phyloP scores from a whole-genome alignment of 2,113 vertebrate species.

The Coptodon rendalli region DNA sequence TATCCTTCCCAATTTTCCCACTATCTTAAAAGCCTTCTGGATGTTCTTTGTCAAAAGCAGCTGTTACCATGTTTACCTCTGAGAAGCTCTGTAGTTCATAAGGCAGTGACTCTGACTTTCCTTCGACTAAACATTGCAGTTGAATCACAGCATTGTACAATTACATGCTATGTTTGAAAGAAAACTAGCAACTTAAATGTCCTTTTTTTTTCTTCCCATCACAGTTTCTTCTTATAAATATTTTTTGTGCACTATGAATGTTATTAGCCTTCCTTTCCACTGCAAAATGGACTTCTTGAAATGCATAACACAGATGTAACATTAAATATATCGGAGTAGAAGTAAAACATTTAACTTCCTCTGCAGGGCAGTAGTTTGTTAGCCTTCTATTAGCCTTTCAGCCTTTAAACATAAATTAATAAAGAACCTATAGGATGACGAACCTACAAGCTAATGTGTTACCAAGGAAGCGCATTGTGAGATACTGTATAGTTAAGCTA shows the following conservation, averaged over 20 bases:
- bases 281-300: background rate
- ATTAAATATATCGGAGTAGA: slow-evolving; percentile 26
- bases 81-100: slow-evolving; percentile 35
- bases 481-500: background rate
- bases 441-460: background rate
- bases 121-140: slow-evolving; percentile 29
- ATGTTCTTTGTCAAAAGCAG: slow-evolving; percentile 44
- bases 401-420: slow-evolving; percentile 37
- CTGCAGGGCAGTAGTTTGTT: background rate
- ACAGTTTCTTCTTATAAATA: background rate
- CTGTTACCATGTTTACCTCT: slow-evolving; percentile 10
- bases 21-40: background rate
- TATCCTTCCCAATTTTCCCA: background rate
- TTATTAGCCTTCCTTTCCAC: background rate
- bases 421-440: background rate
- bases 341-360: slow-evolving; percentile 17
- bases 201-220: background rate
- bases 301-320: slow-evolving; percentile 3
- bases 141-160: slow-evolving; percentile 37
- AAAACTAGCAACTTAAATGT: slow-evolving; percentile 16
- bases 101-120: slow-evolving; percentile 20
- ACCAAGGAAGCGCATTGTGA: background rate
- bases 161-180: background rate
- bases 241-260: background rate
- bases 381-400: background rate